Percentiles rank a stretch among this genome's conserved stretches.
Conservation (phyloP, 2,888 invertebrate genomes). For the Graphium colonna region DNA sequence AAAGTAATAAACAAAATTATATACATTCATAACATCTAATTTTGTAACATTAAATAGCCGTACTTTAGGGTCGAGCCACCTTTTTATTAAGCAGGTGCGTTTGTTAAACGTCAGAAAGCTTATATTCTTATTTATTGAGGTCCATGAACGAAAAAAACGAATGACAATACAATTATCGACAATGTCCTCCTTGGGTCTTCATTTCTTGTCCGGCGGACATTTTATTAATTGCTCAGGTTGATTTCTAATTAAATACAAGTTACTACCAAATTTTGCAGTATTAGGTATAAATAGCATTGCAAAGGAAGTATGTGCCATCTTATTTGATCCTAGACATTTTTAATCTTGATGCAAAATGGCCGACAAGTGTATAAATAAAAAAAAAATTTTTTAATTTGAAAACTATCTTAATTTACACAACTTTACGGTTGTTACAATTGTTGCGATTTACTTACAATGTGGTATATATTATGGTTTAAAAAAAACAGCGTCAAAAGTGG, state of each 20-base stretch:
- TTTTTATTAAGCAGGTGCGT: slow-evolving; percentile 66
- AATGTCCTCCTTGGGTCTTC: slow-evolving; percentile 48
- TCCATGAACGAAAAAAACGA: slow-evolving; percentile 47
- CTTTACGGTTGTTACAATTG: no score
- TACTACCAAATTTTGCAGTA: not conserved
- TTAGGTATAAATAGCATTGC: not conserved
- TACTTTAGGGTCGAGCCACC: slow-evolving; percentile 50
- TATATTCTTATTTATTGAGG: slow-evolving; percentile 30
- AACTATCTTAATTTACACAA: no score
- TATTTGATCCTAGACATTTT: no score
- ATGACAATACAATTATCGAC: slow-evolving; percentile 63
- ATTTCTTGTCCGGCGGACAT: slow-evolving; percentile 45
- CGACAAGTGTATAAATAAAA: no score
- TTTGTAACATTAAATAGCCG: slow-evolving; percentile 40
- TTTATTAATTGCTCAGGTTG: slow-evolving; percentile 35
- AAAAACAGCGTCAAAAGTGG: no score
- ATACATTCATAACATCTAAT: slow-evolving; percentile 31
- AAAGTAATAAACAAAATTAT: slow-evolving; percentile 15
- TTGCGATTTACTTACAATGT: no score
- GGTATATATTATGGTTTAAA: no score
- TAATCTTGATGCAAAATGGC: no score
- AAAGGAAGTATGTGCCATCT: not conserved
- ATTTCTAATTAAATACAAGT: slow-evolving; percentile 6
- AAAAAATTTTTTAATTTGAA: no score
- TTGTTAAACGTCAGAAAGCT: slow-evolving; percentile 15